Conservation (phyloP, 2,797 vertebrate genomes). For the Oceanodroma leucorhoa region DNA sequence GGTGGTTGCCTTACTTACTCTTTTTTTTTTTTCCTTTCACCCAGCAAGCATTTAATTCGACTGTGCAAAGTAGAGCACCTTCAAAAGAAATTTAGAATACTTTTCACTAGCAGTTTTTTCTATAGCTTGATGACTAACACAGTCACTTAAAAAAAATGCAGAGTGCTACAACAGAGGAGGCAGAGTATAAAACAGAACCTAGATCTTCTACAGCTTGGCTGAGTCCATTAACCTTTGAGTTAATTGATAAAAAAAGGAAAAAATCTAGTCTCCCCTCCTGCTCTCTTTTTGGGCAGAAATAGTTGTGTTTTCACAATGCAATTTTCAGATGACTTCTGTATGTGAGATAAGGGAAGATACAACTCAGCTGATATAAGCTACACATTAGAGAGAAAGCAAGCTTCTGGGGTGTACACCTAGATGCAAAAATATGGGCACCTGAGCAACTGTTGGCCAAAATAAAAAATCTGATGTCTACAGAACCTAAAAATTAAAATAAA, state of each 20-base stretch:
- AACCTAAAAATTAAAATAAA: neutral
- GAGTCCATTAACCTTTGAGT: neutral
- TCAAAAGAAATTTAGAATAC: constrained; percentile 17
- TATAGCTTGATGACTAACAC: neutral
- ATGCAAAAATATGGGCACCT: neutral
- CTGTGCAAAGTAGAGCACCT: neutral
- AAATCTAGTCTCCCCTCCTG: neutral
- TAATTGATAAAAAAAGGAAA: neutral
- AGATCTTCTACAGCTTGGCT: neutral
- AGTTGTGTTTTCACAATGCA: neutral
- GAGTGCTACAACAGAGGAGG: neutral
- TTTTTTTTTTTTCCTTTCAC: neutral
- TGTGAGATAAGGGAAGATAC: neutral
- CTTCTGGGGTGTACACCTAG: neutral
- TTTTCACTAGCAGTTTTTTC: neutral
- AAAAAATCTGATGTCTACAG: neutral
- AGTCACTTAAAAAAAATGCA: neutral
- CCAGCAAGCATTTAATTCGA: neutral
- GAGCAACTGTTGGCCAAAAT: neutral
- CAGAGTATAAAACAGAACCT: neutral
- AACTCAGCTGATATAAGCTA: neutral
- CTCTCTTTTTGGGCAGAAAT: neutral
- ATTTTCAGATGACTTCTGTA: neutral
- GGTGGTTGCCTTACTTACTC: neutral
- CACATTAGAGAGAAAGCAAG: neutral